A percentile compares a stretch with the other conserved stretches of the same genome.
Evolutionary conservation across 2,113 vertebrate species (phyloP).

Genomic region (Atherinomorus stipes): DNA sequence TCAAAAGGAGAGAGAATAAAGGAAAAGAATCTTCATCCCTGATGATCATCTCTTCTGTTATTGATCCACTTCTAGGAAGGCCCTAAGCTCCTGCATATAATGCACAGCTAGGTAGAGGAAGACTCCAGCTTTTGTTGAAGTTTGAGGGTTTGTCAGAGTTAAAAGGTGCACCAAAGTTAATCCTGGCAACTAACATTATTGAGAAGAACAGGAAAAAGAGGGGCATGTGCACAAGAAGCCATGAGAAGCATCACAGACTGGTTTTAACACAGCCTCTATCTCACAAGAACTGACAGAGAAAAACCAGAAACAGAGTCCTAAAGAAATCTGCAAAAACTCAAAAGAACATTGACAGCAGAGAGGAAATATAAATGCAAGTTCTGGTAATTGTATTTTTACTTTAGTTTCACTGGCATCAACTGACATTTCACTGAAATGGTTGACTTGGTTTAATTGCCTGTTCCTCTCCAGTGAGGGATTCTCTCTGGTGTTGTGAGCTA

Average conservation of each 20-base stretch:
- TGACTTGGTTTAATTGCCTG: constrained; percentile 69
- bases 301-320: constrained; percentile 38
- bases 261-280: background rate
- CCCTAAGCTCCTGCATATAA: constrained; percentile 17
- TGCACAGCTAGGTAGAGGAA: constrained; percentile 1
- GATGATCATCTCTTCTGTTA: constrained; percentile 38
- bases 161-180: constrained; percentile 38
- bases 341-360: constrained; percentile 30
- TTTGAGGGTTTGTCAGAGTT: constrained; percentile 31
- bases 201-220: constrained; percentile 5
- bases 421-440: constrained; percentile 62
- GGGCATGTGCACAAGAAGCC: background rate
- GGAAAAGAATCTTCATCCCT: constrained; percentile 30
- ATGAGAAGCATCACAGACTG: background rate
- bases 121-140: constrained; percentile 18
- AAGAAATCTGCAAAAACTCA: constrained; percentile 23
- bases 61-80: constrained; percentile 40
- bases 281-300: background rate
- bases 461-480: constrained; percentile 54
- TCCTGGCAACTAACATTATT: background rate
- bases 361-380: constrained; percentile 35
- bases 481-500: constrained; percentile 44
- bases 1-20: constrained; percentile 23
- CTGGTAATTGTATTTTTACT: constrained; percentile 50
- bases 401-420: constrained; percentile 59